A percentile compares a stretch with the other conserved stretches of the same genome.
phyloP scores from a whole-genome alignment of 2,888 invertebrate species.

The Thereva unica region DNA sequence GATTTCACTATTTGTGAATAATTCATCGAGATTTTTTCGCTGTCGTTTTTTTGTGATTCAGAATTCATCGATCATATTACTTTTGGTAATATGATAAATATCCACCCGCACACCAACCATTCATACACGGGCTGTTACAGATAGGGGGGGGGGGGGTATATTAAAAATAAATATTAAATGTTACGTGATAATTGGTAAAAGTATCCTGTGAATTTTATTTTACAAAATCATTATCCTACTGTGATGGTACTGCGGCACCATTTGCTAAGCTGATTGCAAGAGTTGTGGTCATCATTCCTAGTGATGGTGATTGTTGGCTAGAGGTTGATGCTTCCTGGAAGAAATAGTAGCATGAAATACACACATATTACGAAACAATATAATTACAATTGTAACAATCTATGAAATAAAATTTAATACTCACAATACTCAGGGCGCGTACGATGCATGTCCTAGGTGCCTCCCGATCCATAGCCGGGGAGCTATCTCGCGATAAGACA shows the following conservation, averaged over 20 bases:
- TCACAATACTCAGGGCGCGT: slow-evolving; percentile 58
- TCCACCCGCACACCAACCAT: no score
- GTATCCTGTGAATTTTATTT: background rate
- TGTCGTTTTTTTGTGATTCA: slow-evolving; percentile 2
- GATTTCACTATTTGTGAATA: no score
- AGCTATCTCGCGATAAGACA: slow-evolving; percentile 55
- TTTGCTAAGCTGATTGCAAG: slow-evolving; percentile 53
- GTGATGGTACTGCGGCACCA: slow-evolving; percentile 48
- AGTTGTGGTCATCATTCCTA: slow-evolving; percentile 52
- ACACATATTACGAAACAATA: background rate
- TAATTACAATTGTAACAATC: background rate
- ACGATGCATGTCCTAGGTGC: slow-evolving; percentile 52
- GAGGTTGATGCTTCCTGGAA: slow-evolving; percentile 43
- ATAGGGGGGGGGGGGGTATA: slow-evolving; percentile 14
- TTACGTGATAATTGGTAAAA: slow-evolving; percentile 21
- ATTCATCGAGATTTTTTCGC: no score
- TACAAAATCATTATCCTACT: slow-evolving; percentile 35
- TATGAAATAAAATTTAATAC: slow-evolving; percentile 43
- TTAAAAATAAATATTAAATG: slow-evolving; percentile 26
- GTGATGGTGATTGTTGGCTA: slow-evolving; percentile 40
- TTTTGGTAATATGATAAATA: slow-evolving; percentile 5
- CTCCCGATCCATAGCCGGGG: slow-evolving; percentile 48
- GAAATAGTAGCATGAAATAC: background rate
- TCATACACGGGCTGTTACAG: slow-evolving; percentile 13
- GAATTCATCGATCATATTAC: slow-evolving; percentile 4